Evolutionary conservation across 2,888 invertebrate species (phyloP).

Genomic region (Labia minor): DNA sequence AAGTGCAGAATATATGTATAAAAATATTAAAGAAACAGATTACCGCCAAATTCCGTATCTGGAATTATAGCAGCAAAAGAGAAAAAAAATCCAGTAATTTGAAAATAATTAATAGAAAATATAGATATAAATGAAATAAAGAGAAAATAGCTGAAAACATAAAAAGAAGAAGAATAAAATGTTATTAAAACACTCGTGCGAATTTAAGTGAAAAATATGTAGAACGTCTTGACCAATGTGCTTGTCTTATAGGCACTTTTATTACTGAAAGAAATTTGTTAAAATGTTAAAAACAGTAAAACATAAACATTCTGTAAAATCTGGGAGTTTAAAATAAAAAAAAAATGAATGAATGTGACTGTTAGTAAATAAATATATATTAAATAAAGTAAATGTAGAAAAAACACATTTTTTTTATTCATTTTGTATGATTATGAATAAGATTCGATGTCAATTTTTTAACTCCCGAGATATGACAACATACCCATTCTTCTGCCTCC

Average conservation of each 20-base stretch:
- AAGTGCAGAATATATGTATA: neutral
- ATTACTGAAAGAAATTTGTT: neutral
- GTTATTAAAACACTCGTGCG: neutral
- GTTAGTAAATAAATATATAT: conserved; percentile 15
- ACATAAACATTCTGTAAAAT: neutral
- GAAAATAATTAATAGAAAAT: too few relatives aligned
- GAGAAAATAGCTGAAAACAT: neutral
- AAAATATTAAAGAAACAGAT: neutral
- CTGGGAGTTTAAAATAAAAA: neutral
- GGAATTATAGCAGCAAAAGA: conserved; percentile 18
- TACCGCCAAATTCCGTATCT: conserved; percentile 22
- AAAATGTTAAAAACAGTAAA: conserved; percentile 15
- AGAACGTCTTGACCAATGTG: neutral
- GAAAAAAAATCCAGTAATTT: neutral
- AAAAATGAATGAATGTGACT: neutral
- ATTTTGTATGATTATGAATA: too few relatives aligned
- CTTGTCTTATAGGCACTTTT: neutral
- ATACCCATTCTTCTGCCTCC: conserved; percentile 30
- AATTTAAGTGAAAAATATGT: too few relatives aligned
- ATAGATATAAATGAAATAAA: too few relatives aligned
- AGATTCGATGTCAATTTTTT: neutral
- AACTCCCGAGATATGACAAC: conserved; percentile 22
- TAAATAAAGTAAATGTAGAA: neutral
- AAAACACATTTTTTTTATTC: too few relatives aligned
- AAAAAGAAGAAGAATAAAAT: neutral